A percentile compares a stretch with the other conserved stretches of the same genome.
phyloP scores from a whole-genome alignment of 2,888 invertebrate species.

The Eudemis profundana region DNA sequence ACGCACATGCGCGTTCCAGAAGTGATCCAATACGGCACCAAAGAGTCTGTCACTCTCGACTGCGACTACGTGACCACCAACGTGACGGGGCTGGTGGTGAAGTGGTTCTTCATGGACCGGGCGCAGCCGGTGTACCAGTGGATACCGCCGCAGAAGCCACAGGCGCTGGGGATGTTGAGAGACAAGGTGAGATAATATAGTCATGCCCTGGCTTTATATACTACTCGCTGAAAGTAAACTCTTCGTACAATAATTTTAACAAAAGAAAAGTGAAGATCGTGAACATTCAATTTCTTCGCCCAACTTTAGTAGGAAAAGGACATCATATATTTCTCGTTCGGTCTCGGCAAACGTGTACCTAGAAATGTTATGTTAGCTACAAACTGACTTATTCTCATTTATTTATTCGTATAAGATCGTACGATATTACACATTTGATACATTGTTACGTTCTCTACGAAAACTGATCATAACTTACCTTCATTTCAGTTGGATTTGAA shows the following conservation, averaged over 20 bases:
- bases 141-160: constrained; percentile 89
- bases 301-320: no score
- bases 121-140: constrained; percentile 91
- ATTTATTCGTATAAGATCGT: no score
- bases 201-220: no score
- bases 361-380: no score
- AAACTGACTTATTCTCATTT: no score
- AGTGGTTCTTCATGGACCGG: constrained; percentile 90
- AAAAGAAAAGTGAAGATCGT: no score
- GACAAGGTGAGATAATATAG: constrained; percentile 66
- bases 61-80: constrained; percentile 89
- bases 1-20: constrained; percentile 86
- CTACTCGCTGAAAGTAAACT: no score
- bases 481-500: constrained; percentile 85
- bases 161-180: constrained; percentile 84
- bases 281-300: no score
- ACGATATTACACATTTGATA: no score
- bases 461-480: constrained; percentile 45
- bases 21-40: constrained; percentile 85
- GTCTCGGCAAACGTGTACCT: background rate
- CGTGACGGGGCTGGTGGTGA: constrained; percentile 89
- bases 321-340: background rate
- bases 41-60: constrained; percentile 87
- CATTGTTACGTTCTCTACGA: no score
- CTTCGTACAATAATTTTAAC: no score